phyloP scores from a whole-genome alignment of 2,888 invertebrate species.

The Gasteruption jaculator region DNA sequence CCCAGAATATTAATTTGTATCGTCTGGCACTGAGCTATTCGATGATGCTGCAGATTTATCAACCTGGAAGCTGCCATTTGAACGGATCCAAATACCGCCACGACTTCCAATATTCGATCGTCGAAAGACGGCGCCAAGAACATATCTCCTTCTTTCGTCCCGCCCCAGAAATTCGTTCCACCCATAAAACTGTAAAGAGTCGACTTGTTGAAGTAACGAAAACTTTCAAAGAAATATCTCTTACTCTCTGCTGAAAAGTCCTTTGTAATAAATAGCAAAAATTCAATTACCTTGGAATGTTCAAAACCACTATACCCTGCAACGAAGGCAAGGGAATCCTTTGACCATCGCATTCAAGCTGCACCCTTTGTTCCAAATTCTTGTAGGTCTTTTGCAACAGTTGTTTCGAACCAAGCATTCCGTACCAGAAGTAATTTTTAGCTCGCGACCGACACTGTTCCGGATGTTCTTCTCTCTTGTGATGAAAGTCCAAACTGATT shows the following conservation, averaged over 20 bases:
- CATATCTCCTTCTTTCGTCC: constrained; percentile 83
- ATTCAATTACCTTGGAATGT: constrained; percentile 74
- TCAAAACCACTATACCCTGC: constrained; percentile 94
- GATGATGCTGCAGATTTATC: constrained; percentile 92
- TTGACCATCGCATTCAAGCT: constrained; percentile 94
- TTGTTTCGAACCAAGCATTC: constrained; percentile 75
- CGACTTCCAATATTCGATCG: constrained; percentile 93
- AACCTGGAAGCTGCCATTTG: constrained; percentile 96
- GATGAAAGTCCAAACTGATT: constrained; percentile 94
- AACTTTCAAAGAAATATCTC: too few species aligned
- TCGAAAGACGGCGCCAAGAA: constrained; percentile 94
- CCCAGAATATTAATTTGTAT: constrained; percentile 95
- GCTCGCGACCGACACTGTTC: constrained; percentile 93
- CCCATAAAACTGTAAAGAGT: constrained; percentile 82
- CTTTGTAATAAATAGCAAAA: constrained; percentile 3
- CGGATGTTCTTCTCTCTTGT: constrained; percentile 94
- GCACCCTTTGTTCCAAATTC: constrained; percentile 92
- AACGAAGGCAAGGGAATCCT: constrained; percentile 91
- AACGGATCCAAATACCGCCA: constrained; percentile 95
- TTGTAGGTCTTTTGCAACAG: constrained; percentile 88
- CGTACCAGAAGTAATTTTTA: constrained; percentile 95
- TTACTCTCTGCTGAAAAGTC: neutral
- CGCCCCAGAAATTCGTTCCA: constrained; percentile 98
- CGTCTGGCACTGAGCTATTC: constrained; percentile 94
- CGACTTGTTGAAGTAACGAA: too few species aligned